These are phyloP conservation scores for Henricia sp. DNA, from an alignment of 53 echinoderm and acorn worm genomes.

Conservation along the genomic window DNA sequence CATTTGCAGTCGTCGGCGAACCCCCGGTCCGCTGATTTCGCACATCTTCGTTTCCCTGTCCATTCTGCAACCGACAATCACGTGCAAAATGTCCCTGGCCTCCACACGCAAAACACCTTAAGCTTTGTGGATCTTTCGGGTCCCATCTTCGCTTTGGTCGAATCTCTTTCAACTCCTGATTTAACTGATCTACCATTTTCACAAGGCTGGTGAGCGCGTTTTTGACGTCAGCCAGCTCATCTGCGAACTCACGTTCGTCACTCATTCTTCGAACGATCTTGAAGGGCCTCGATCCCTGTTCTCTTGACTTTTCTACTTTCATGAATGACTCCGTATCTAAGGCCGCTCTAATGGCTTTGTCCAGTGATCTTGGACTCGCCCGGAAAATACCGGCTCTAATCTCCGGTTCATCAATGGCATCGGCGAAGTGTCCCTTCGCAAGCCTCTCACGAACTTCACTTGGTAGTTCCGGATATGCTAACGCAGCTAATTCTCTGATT, in stretches of 20 bases:
- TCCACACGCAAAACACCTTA: no score
- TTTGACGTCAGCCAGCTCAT: neutral
- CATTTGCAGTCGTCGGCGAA: no score
- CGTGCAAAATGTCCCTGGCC: no score
- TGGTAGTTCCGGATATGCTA: slow-evolving; percentile 51
- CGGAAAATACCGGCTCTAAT: slow-evolving; percentile 46
- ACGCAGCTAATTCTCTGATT: no score
- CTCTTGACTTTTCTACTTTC: slow-evolving; percentile 25
- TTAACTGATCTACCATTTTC: neutral
- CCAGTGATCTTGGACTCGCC: slow-evolving; percentile 44
- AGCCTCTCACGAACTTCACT: slow-evolving; percentile 20
- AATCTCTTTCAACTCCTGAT: no score
- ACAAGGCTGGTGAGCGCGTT: neutral
- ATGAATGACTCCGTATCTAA: slow-evolving; percentile 58
- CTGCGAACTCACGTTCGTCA: neutral
- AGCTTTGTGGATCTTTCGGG: no score
- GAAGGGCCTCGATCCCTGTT: neutral
- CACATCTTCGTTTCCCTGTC: no score
- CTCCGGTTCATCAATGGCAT: slow-evolving; percentile 55
- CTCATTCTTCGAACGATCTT: neutral
- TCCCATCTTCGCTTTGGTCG: no score
- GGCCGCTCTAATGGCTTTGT: slow-evolving; percentile 50
- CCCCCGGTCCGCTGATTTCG: no score
- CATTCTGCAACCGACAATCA: no score
- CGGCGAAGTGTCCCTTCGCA: slow-evolving; percentile 52